These are phyloP conservation scores for Hemibagrus guttatus DNA, from an alignment of 2,797 vertebrate species.

Conservation along the genomic window DNA sequence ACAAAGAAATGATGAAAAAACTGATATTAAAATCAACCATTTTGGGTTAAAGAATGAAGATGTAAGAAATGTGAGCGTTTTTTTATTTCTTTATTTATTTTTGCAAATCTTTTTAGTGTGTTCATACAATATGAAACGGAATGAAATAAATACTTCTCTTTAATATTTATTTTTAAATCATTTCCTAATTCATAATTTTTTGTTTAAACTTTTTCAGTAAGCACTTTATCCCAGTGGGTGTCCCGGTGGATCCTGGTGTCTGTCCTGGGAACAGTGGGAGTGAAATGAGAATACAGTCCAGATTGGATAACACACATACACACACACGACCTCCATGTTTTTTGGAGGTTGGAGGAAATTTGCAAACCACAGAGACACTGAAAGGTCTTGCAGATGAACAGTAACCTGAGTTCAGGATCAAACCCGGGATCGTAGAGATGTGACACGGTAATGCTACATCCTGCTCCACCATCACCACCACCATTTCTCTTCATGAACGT, in stretches of 20 bases:
- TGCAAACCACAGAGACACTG: too few relatives aligned
- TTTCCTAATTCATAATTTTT: too few relatives aligned
- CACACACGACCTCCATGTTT: background rate
- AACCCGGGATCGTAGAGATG: too few relatives aligned
- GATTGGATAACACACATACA: background rate
- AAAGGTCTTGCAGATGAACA: too few relatives aligned
- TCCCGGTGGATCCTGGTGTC: background rate
- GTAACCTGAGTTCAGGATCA: too few relatives aligned
- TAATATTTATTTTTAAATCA: too few relatives aligned
- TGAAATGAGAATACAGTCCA: background rate
- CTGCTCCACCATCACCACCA: background rate
- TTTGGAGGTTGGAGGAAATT: background rate
- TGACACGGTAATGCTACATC: too few relatives aligned
- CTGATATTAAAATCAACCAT: too few relatives aligned
- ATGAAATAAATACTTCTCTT: background rate
- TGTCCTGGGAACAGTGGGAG: background rate
- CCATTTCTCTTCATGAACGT: background rate
- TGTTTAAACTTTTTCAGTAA: too few relatives aligned
- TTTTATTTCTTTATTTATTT: background rate
- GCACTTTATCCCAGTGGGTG: background rate
- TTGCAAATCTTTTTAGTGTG: background rate
- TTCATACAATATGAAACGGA: background rate
- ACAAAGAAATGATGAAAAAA: background rate
- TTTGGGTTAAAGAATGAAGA: too few relatives aligned
- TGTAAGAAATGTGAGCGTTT: too few relatives aligned